Evolutionary conservation across 2,888 invertebrate species (phyloP), one percentile per base, ranked within the genome.

Genomic region (Melangyna quadrimaculata): DNA sequence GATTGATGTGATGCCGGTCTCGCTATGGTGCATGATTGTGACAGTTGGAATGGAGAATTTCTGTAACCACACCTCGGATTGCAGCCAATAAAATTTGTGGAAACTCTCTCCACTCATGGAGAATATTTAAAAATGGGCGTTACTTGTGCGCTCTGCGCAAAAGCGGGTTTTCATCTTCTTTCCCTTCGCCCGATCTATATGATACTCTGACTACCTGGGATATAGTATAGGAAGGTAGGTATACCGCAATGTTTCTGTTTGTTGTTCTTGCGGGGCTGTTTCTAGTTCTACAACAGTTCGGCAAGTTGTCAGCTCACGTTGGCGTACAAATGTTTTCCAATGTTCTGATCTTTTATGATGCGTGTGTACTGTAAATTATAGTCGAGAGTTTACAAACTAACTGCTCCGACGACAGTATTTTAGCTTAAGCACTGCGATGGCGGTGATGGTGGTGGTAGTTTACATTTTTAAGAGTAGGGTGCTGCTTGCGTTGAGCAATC

Each of bases 301-400:
- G 86, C 81, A 86, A 86, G 81, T 86, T 86, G 86, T 86, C 86
- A 86, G 86, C 86, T 86, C 77, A 86, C 86, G 70, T 86, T 86
- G 86, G 86, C 86, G 73, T 86, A 81, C 86, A 86, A 86, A 86
- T 86, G 86, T 86, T 86, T 86, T 86, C 80, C 80, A 86, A 86
- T 86, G 86, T 87, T 78, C 83, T 80, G 83, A 87, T 87, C 75
- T 77, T 73, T 79, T 84, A 73, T 87, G 87, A 88, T 88, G 87
- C 88, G 88, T 88, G 88, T 88, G 88, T 86, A 83, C 87, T 69
- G 88, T 88, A 88, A 88, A 88, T 88, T 88, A 88, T 88, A 88
- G 88, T 72, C 78, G 77, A 83, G 87, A 88, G 88, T 88, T 88
- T 88, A 88, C 88, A 88, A 88, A 88, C 88, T 88, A 79, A 80